phyloP scores from a whole-genome alignment of 1,140 invertebrate species.

The Dinoponera quadriceps region DNA sequence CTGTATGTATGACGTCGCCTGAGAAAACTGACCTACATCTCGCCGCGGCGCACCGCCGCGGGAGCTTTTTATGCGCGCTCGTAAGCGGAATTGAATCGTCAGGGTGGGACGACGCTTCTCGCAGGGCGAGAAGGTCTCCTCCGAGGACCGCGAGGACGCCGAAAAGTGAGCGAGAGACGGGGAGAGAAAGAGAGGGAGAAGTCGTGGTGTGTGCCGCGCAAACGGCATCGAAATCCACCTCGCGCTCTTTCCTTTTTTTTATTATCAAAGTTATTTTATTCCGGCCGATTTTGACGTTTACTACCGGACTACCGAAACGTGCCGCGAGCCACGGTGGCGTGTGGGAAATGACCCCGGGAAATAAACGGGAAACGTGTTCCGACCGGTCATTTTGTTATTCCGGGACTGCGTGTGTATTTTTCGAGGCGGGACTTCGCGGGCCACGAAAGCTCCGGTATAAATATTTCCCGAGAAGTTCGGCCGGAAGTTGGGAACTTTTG shows the following conservation, averaged over 20 bases:
- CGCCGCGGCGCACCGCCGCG: background rate
- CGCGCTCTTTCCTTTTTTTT: background rate
- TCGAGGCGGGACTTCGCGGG: background rate
- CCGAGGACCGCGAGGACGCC: too few relatives aligned
- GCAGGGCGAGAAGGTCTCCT: background rate
- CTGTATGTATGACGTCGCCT: constrained; percentile 72
- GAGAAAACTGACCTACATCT: constrained; percentile 84
- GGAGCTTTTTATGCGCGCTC: constrained; percentile 10
- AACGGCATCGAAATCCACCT: background rate
- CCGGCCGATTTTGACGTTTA: constrained; percentile 9
- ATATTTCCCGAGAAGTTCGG: constrained; percentile 35
- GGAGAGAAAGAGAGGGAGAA: background rate
- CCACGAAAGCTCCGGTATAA: background rate
- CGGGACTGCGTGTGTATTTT: background rate
- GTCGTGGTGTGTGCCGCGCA: background rate
- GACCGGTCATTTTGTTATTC: background rate
- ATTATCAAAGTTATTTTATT: constrained; percentile 15
- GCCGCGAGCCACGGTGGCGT: background rate
- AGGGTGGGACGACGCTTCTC: background rate
- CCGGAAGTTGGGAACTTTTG: constrained; percentile 25
- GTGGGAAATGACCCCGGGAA: constrained; percentile 20
- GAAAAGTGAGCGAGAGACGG: background rate
- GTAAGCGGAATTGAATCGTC: constrained; percentile 49
- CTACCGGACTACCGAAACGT: background rate
- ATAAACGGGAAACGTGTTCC: background rate